A percentile compares a stretch with the other conserved stretches of the same genome.
phyloP scores from a whole-genome alignment of 2,797 vertebrate genomes.

The Pantherophis vulpinus region DNA sequence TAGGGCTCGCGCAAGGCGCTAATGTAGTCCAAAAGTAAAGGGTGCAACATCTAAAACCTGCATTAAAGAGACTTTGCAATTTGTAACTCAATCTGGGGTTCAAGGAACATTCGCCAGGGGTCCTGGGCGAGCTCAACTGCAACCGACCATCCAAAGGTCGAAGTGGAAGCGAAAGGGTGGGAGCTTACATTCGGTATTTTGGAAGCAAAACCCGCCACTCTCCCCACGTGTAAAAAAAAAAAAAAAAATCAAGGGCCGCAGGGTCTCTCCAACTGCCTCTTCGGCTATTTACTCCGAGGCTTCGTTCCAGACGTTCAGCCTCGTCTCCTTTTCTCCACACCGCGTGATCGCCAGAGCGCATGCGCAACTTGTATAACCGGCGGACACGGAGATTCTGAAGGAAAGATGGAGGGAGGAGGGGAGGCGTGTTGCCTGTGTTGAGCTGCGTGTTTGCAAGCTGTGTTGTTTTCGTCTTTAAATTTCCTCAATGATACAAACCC shows the following conservation, averaged over 20 bases:
- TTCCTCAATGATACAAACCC: background rate
- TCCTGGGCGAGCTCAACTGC: background rate
- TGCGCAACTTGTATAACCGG: background rate
- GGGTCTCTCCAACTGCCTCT: background rate
- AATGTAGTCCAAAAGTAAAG: background rate
- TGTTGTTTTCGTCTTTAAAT: background rate
- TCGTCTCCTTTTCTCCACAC: background rate
- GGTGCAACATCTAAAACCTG: background rate
- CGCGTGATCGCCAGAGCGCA: background rate
- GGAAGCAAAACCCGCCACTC: background rate
- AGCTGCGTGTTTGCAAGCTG: background rate
- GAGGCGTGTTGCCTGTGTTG: background rate
- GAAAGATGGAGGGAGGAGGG: fast-evolving
- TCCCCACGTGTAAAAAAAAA: background rate
- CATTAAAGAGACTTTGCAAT: background rate
- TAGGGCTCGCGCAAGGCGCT: background rate
- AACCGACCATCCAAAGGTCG: background rate
- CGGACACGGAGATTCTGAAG: background rate
- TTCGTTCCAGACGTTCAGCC: no score
- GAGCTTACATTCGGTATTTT: background rate
- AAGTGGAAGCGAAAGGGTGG: background rate
- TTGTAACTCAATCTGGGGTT: background rate
- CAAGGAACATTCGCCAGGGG: background rate
- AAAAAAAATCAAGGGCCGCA: background rate
- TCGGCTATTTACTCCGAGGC: background rate